These are phyloP conservation scores for Beaufortia kweichowensis DNA, from an alignment of 2,113 vertebrate genomes.

Conservation along the genomic window DNA sequence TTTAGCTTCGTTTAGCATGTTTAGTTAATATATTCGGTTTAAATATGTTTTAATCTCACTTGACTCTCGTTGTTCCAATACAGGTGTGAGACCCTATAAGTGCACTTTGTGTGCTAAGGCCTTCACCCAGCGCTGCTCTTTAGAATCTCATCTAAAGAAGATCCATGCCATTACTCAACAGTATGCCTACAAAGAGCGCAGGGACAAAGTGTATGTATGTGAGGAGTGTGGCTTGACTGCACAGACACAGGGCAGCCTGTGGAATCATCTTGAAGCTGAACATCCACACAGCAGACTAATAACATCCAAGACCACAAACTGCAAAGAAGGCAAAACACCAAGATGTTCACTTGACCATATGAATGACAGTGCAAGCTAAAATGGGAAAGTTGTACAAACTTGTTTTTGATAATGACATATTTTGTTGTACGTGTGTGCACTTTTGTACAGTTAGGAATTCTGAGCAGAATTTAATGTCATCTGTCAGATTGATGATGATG, in stretches of 20 bases:
- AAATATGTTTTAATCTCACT: neutral
- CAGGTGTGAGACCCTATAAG: slow-evolving; percentile 84
- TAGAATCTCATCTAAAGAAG: slow-evolving; percentile 84
- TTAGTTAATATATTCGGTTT: neutral
- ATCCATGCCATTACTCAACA: slow-evolving; percentile 82
- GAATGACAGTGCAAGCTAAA: slow-evolving; percentile 5
- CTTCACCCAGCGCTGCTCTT: slow-evolving; percentile 85
- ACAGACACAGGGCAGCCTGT: slow-evolving; percentile 79
- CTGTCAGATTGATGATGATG: neutral
- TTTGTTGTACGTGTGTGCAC: neutral
- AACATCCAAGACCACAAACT: slow-evolving; percentile 9
- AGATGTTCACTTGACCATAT: slow-evolving; percentile 13
- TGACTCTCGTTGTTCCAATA: neutral
- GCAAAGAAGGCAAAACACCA: neutral
- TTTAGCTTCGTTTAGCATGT: no score
- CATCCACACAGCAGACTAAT: slow-evolving; percentile 76
- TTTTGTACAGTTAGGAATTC: slow-evolving; percentile 10
- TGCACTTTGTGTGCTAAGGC: slow-evolving; percentile 83
- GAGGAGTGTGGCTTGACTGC: slow-evolving; percentile 85
- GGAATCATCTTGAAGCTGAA: slow-evolving; percentile 71
- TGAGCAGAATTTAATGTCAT: neutral
- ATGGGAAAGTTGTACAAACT: neutral
- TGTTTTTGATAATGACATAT: neutral
- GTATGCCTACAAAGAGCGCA: slow-evolving; percentile 82
- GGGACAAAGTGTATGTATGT: slow-evolving; percentile 83